A percentile compares a stretch with the other conserved stretches of the same genome.
Evolutionary conservation across 2,888 invertebrate species (phyloP).

Genomic region (Agrochola circellaris): DNA sequence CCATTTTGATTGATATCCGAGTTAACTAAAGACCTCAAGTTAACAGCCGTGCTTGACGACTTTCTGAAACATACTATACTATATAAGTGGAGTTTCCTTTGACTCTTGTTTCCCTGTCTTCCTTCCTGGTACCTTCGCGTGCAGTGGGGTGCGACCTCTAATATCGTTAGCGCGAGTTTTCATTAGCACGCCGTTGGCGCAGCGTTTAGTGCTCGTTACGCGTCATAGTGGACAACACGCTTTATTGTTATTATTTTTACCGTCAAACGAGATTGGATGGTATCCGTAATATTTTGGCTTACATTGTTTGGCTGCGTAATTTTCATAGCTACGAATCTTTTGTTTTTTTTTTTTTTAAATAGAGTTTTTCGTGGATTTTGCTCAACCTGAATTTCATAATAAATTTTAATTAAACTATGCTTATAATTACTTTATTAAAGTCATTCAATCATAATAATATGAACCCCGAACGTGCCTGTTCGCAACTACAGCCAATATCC

Average conservation of each 20-base stretch:
- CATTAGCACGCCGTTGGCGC: slow-evolving; percentile 78
- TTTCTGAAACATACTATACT: background rate
- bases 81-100: background rate
- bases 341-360: background rate
- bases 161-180: slow-evolving; percentile 80
- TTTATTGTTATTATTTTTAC: slow-evolving; percentile 78
- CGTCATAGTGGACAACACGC: slow-evolving; percentile 75
- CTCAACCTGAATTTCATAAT: background rate
- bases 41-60: background rate
- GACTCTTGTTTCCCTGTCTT: background rate
- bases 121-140: slow-evolving; percentile 6
- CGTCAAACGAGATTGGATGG: slow-evolving; percentile 67
- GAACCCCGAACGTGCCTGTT: background rate
- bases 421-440: background rate
- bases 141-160: slow-evolving; percentile 60
- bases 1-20: background rate
- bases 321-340: slow-evolving; percentile 53
- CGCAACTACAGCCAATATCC: background rate
- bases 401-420: no score
- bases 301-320: slow-evolving; percentile 57
- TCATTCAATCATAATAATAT: background rate
- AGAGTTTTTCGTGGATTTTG: background rate
- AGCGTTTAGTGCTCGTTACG: slow-evolving; percentile 78
- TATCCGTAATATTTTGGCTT: slow-evolving; percentile 59
- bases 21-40: background rate